Percentiles rank a stretch among this genome's conserved stretches.
These are phyloP conservation scores for Ariolimax columbianus DNA, from an alignment of 2,888 invertebrate species.

Conservation along the genomic window DNA sequence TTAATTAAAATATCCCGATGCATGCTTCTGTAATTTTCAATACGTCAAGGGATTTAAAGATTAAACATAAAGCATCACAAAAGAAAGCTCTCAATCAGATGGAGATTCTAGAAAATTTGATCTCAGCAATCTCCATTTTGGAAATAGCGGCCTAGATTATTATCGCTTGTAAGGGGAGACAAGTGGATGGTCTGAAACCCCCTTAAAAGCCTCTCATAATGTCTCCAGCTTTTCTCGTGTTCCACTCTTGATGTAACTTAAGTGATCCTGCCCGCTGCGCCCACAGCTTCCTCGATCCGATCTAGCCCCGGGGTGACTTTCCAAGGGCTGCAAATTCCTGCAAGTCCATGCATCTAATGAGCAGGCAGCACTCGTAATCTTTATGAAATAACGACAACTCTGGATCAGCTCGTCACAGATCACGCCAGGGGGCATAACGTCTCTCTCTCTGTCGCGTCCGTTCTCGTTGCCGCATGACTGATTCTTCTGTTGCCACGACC, in stretches of 20 bases:
- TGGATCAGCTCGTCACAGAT: constrained; percentile 30
- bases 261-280: constrained; percentile 33
- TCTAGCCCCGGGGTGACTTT: constrained; percentile 35
- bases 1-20: constrained; percentile 5
- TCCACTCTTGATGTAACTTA: constrained; percentile 24
- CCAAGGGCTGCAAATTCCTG: constrained; percentile 37
- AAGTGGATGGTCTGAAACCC: constrained; percentile 34
- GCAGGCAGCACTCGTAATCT: constrained; percentile 38
- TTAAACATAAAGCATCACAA: constrained; percentile 12
- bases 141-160: constrained; percentile 26
- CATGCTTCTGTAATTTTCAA: constrained; percentile 19
- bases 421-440: constrained; percentile 37
- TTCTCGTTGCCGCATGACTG: constrained; percentile 32
- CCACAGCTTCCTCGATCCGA: constrained; percentile 25
- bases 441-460: constrained; percentile 4
- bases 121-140: constrained; percentile 31
- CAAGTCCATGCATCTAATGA: constrained; percentile 42
- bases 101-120: constrained; percentile 30
- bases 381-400: constrained; percentile 35
- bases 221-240: constrained; percentile 30
- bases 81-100: constrained; percentile 12
- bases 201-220: constrained; percentile 29
- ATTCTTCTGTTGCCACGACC: neutral
- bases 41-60: constrained; percentile 29
- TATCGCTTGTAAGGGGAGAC: constrained; percentile 28